These are phyloP conservation scores for Rhinolophus sinicus DNA, from an alignment of 2,113 vertebrate species.

Conservation along the genomic window DNA sequence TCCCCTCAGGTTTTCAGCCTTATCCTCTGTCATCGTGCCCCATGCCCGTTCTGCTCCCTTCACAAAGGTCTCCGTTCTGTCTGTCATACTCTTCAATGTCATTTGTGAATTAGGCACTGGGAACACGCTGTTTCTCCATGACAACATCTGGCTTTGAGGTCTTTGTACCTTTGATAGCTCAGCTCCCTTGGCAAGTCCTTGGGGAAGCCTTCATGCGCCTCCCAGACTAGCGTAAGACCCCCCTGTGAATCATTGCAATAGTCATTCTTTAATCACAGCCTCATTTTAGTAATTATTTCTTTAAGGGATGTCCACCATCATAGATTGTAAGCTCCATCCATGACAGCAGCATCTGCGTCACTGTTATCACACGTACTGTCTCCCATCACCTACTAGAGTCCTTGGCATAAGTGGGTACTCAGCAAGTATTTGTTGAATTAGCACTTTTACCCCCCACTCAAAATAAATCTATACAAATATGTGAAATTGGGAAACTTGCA, in stretches of 20 bases:
- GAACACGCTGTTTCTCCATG: background rate
- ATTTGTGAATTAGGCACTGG: background rate
- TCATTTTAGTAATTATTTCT: background rate
- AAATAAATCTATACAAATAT: background rate
- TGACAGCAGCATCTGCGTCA: background rate
- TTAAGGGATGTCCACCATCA: background rate
- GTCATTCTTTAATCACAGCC: background rate
- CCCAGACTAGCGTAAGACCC: background rate
- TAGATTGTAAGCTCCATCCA: background rate
- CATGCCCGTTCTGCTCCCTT: background rate
- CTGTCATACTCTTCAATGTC: background rate
- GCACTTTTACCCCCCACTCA: background rate
- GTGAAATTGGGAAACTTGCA: background rate
- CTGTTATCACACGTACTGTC: accelerated
- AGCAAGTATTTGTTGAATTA: background rate
- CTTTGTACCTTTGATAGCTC: background rate
- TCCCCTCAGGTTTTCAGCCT: background rate
- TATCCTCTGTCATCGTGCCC: background rate
- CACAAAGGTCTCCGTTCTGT: background rate
- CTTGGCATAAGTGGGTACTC: background rate
- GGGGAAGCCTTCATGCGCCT: background rate
- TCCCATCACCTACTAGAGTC: background rate
- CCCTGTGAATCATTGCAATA: background rate
- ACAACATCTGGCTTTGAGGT: background rate
- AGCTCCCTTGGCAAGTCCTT: background rate